phyloP scores from a whole-genome alignment of 1,140 invertebrate genomes.

The Ostrea denselamellosa region DNA sequence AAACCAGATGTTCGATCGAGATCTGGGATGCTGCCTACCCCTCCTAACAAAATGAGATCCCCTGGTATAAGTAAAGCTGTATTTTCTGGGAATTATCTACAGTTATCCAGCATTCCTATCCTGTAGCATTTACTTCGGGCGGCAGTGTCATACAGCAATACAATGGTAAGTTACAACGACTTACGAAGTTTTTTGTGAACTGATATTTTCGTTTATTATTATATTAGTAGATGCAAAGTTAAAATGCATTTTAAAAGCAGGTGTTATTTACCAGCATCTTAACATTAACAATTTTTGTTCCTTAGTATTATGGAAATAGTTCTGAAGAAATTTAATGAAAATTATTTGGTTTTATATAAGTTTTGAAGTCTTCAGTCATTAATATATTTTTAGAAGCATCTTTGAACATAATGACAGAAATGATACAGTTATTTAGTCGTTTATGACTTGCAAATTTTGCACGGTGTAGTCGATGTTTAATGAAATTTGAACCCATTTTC shows the following conservation, averaged over 20 bases:
- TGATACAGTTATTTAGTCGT: too few species aligned
- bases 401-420: too few species aligned
- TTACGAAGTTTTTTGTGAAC: neutral
- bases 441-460: neutral
- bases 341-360: neutral
- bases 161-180: neutral
- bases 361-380: neutral
- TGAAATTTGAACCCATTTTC: too few species aligned
- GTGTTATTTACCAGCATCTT: too few species aligned
- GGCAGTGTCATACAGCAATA: neutral
- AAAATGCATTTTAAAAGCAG: too few species aligned
- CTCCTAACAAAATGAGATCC: neutral
- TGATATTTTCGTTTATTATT: neutral
- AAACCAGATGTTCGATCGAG: neutral
- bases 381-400: neutral
- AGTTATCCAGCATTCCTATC: neutral
- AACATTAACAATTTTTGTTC: too few species aligned
- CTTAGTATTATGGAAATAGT: too few species aligned
- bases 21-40: neutral
- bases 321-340: too few species aligned
- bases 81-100: neutral
- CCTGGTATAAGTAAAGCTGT: neutral
- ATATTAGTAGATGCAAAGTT: too few species aligned
- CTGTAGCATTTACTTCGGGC: neutral
- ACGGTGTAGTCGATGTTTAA: too few species aligned